Evolutionary conservation across 2,888 invertebrate genomes (phyloP).

Genomic region (Drosophila demipolita): DNA sequence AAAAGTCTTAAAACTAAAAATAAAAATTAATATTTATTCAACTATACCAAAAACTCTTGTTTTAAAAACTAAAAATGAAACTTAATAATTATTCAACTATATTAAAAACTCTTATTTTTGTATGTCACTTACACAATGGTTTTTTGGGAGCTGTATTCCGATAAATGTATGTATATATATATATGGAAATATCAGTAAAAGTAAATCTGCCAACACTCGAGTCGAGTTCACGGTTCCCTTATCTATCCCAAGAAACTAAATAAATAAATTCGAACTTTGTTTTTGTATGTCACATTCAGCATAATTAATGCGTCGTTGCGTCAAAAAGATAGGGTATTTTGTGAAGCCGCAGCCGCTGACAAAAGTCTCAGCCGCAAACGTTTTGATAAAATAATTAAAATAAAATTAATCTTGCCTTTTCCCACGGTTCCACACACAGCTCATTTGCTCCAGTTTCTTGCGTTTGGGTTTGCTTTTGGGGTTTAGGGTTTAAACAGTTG

Average conservation of each 20-base stretch:
- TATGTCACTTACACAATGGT: too few species aligned
- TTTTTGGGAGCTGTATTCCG: background rate
- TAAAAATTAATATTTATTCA: too few species aligned
- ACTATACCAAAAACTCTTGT: too few species aligned
- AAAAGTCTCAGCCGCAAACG: slow-evolving; percentile 69
- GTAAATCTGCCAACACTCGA: background rate
- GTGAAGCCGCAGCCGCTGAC: slow-evolving; percentile 43
- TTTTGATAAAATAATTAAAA: slow-evolving; percentile 80
- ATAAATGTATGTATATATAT: background rate
- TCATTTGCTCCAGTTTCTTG: slow-evolving; percentile 62
- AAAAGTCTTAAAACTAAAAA: background rate
- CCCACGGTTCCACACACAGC: slow-evolving; percentile 66
- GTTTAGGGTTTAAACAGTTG: slow-evolving; percentile 46
- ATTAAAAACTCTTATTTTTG: background rate
- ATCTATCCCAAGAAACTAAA: background rate
- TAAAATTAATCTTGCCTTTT: slow-evolving; percentile 74
- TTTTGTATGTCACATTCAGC: background rate
- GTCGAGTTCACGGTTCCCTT: background rate
- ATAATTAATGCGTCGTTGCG: background rate
- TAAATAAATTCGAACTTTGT: background rate
- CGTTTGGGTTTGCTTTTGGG: background rate
- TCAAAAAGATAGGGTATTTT: slow-evolving; percentile 32
- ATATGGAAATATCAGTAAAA: background rate
- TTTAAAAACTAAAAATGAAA: background rate
- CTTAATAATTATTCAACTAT: background rate